Percentiles rank a stretch among this genome's conserved stretches.
These are phyloP conservation scores for Elaphurus davidianus DNA, from an alignment of 2,113 vertebrate genomes.

Conservation along the genomic window DNA sequence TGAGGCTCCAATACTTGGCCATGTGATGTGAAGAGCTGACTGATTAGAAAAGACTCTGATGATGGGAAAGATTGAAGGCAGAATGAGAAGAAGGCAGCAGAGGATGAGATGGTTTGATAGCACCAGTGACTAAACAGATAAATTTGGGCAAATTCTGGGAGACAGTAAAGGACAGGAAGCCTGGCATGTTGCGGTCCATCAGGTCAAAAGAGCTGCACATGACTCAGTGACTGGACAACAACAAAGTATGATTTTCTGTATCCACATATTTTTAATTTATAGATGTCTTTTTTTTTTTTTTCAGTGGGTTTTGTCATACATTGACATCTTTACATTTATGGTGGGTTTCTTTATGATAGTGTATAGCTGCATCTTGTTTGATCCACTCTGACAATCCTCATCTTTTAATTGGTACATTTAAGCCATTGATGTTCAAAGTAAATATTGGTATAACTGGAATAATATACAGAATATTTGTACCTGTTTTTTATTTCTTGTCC, in stretches of 20 bases:
- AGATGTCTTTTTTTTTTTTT: too few relatives aligned
- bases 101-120: neutral
- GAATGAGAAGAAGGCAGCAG: neutral
- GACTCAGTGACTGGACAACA: neutral
- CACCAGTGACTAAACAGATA: neutral
- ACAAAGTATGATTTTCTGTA: neutral
- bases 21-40: neutral
- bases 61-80: neutral
- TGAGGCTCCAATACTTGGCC: neutral
- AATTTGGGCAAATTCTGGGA: neutral
- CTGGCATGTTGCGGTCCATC: neutral
- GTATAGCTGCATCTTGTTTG: neutral
- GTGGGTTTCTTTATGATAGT: neutral
- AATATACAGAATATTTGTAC: neutral
- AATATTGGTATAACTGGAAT: neutral
- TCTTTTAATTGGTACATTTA: neutral
- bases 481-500: neutral
- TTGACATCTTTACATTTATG: neutral
- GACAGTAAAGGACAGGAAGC: neutral
- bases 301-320: too few relatives aligned
- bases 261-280: neutral
- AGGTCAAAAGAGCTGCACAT: neutral
- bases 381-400: neutral
- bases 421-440: neutral
- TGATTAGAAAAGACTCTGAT: neutral